Evolutionary conservation across 2,888 invertebrate species (phyloP).

Genomic region (Piscicola geometra): DNA sequence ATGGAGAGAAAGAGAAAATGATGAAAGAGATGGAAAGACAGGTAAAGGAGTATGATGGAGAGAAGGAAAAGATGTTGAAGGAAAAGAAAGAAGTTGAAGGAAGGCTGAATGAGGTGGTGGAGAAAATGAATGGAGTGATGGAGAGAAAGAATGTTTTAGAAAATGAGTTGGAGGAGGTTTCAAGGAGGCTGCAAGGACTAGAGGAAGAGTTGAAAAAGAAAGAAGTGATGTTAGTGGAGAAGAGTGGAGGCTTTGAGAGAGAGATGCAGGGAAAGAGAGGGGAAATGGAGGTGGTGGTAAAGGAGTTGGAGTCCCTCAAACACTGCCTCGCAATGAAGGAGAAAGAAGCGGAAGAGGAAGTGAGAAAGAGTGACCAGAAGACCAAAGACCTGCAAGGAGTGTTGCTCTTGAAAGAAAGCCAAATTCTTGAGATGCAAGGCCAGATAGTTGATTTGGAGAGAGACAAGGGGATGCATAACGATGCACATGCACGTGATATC

Average conservation of each 20-base stretch:
- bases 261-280: not conserved
- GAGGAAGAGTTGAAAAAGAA: slow-evolving; percentile 26
- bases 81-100: slow-evolving; percentile 21
- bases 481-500: not conserved
- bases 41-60: slow-evolving; percentile 21
- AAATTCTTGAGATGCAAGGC: not conserved
- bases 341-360: not conserved
- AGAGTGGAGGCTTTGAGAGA: slow-evolving; percentile 19
- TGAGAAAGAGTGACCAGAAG: not conserved
- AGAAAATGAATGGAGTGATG: slow-evolving; percentile 26
- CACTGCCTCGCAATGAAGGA: too few relatives aligned
- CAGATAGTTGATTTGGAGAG: not conserved
- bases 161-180: not conserved
- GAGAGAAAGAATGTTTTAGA: slow-evolving; percentile 1
- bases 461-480: not conserved
- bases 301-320: not conserved
- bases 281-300: not conserved
- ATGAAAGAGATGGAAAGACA: slow-evolving; percentile 27
- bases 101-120: slow-evolving; percentile 20
- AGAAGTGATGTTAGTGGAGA: slow-evolving; percentile 13
- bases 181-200: slow-evolving; percentile 23
- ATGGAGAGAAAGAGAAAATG: slow-evolving; percentile 22
- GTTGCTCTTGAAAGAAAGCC: not conserved
- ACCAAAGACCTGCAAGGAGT: not conserved
- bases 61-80: not conserved